These are phyloP conservation scores for Metallyticus violacea DNA, from an alignment of 2,888 invertebrate genomes.

Conservation along the genomic window DNA sequence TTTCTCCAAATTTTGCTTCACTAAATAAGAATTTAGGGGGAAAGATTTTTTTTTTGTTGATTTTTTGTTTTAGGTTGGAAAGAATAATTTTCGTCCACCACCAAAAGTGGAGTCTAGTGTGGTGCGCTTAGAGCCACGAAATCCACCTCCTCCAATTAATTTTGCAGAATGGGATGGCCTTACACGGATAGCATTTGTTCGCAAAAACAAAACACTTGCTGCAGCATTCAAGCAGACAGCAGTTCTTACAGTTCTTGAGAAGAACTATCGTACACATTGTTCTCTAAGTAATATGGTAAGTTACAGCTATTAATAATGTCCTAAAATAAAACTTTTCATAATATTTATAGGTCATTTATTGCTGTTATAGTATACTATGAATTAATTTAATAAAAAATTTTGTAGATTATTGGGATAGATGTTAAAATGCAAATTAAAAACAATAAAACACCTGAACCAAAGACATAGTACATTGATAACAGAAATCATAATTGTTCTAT, in stretches of 20 bases:
- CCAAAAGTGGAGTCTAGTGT: slow-evolving; percentile 99
- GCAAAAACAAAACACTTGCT: slow-evolving; percentile 95
- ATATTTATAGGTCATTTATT: too few species aligned
- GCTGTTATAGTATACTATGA: too few species aligned
- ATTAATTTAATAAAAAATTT: too few species aligned
- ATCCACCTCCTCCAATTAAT: slow-evolving; percentile 94
- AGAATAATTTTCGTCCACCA: slow-evolving; percentile 97
- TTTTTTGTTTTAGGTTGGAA: slow-evolving; percentile 71
- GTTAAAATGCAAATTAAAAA: too few species aligned
- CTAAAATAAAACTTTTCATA: too few species aligned
- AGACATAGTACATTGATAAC: too few species aligned
- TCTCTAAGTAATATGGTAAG: slow-evolving; percentile 78
- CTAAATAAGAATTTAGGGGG: too few species aligned
- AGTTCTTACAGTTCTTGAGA: slow-evolving; percentile 79
- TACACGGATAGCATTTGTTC: slow-evolving; percentile 87
- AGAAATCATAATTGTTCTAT: too few species aligned
- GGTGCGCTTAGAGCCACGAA: slow-evolving; percentile 93
- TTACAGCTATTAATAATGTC: slow-evolving; percentile 15
- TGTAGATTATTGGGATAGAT: too few species aligned
- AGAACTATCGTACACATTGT: slow-evolving; percentile 87
- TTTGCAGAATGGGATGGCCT: slow-evolving; percentile 99
- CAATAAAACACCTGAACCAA: too few species aligned
- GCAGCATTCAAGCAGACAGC: slow-evolving; percentile 86
- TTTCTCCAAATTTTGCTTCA: too few species aligned
- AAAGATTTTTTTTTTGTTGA: background rate